Conservation (phyloP, 2,888 invertebrate species). For the Psylliodes chrysocephalus region DNA sequence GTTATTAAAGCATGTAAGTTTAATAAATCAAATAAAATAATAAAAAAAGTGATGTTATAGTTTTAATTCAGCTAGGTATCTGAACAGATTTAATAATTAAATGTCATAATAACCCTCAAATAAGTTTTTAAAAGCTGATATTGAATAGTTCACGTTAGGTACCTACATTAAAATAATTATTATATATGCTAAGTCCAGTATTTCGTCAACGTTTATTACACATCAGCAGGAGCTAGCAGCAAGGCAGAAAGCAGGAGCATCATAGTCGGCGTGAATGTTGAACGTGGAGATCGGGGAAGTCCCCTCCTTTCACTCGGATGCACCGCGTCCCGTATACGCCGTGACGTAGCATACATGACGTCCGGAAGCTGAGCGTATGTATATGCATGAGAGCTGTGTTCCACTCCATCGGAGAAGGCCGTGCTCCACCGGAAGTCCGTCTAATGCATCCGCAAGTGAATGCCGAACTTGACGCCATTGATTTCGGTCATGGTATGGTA, state of each 20-base stretch:
- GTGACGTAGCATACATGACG: constrained; percentile 51
- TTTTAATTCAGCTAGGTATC: too few species aligned
- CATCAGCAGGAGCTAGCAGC: too few species aligned
- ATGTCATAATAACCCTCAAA: too few species aligned
- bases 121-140: too few species aligned
- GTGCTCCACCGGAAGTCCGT: constrained; percentile 69
- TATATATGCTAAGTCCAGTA: neutral
- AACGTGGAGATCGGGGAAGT: constrained; percentile 3
- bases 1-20: too few species aligned
- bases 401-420: constrained; percentile 63
- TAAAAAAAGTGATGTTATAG: too few species aligned
- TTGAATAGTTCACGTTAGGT: too few species aligned
- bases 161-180: too few species aligned
- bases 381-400: constrained; percentile 64
- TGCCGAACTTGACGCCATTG: constrained; percentile 46
- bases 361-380: constrained; percentile 59
- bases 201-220: neutral
- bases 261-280: constrained; percentile 2
- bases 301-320: constrained; percentile 59
- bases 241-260: too few species aligned
- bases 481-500: constrained; percentile 9
- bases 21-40: too few species aligned
- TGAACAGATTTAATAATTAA: too few species aligned
- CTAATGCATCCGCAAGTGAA: constrained; percentile 69
- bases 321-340: constrained; percentile 53